Conservation (phyloP, 2,797 vertebrate species). For the Enteromius paludinosus region DNA sequence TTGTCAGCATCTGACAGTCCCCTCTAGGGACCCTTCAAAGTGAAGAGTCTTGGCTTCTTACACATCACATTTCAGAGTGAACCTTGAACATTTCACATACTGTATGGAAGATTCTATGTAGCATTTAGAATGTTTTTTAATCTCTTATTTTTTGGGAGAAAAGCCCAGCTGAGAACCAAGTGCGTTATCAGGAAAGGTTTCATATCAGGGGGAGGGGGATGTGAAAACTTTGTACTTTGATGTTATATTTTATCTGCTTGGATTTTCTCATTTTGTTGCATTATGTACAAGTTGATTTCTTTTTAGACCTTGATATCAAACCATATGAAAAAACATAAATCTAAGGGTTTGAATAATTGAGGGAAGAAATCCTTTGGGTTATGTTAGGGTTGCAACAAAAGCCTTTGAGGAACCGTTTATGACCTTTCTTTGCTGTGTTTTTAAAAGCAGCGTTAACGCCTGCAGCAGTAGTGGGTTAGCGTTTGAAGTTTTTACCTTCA, state of each 20-base stretch:
- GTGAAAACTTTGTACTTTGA: not conserved
- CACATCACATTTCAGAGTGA: constrained; percentile 53
- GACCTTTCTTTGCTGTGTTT: constrained; percentile 4
- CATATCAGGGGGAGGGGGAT: not conserved
- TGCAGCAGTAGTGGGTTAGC: not conserved
- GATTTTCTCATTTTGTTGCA: not conserved
- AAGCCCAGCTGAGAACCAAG: constrained; percentile 5
- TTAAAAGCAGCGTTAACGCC: not conserved
- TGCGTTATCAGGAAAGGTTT: constrained; percentile 21
- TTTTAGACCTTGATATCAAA: constrained; percentile 14
- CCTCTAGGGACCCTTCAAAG: constrained; percentile 62
- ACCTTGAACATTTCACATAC: constrained; percentile 42
- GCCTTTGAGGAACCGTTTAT: not conserved
- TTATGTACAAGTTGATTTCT: constrained; percentile 9
- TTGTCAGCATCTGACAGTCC: constrained; percentile 60
- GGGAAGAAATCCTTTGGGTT: constrained; percentile 3
- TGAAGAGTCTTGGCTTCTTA: constrained; percentile 54
- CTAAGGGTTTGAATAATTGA: constrained; percentile 27
- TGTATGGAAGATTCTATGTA: constrained; percentile 42
- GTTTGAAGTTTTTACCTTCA: constrained; percentile 16
- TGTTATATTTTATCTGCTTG: not conserved
- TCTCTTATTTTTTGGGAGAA: constrained; percentile 21
- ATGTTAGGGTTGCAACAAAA: not conserved
- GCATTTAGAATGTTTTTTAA: constrained; percentile 39
- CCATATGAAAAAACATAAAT: constrained; percentile 3